phyloP scores from a whole-genome alignment of 2,113 vertebrate species.

The Phodopus roborovskii region DNA sequence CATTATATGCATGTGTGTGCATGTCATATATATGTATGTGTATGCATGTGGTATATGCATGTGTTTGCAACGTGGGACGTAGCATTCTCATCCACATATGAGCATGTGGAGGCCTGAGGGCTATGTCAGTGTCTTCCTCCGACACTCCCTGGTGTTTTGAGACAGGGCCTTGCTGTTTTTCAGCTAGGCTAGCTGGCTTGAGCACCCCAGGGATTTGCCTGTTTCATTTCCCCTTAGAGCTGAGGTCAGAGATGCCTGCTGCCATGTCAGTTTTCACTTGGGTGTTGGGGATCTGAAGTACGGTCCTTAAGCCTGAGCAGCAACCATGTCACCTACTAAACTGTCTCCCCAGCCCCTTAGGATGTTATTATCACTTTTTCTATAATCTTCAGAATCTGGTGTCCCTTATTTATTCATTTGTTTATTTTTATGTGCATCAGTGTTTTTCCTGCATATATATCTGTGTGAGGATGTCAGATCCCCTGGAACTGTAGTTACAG shows the following conservation, averaged over 20 bases:
- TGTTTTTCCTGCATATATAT: too few species aligned
- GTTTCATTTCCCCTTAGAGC: neutral
- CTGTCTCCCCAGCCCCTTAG: neutral
- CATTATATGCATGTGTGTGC: neutral
- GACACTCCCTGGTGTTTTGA: too few species aligned
- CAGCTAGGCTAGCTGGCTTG: neutral
- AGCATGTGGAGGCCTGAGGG: neutral
- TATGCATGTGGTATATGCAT: neutral
- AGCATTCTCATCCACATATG: neutral
- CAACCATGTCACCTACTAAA: neutral
- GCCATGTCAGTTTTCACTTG: neutral
- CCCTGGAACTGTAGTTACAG: too few species aligned
- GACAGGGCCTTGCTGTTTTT: neutral
- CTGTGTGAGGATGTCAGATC: too few species aligned
- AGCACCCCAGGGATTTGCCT: neutral
- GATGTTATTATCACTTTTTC: conserved; percentile 3
- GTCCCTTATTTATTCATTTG: too few species aligned
- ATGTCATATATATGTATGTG: neutral
- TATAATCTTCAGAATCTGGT: conserved; percentile 2
- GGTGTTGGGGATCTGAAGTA: neutral
- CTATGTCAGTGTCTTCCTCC: too few species aligned
- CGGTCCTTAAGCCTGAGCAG: neutral
- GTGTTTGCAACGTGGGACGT: neutral
- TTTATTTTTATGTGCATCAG: too few species aligned
- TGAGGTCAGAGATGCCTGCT: neutral